phyloP scores from a whole-genome alignment of 1,140 invertebrate species.

The Oedothorax gibbosus region DNA sequence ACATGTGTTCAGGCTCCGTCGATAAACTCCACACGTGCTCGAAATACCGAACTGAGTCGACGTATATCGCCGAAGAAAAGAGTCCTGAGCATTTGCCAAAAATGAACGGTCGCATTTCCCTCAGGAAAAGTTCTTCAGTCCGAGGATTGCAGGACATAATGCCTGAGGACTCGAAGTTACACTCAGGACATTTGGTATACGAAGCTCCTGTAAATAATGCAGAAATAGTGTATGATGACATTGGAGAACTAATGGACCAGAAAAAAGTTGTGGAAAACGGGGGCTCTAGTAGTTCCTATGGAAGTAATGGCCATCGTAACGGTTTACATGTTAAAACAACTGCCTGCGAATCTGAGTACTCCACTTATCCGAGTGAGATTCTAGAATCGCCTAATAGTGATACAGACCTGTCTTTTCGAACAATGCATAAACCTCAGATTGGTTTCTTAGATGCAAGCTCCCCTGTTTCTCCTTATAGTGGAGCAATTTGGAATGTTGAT shows the following conservation, averaged over 20 bases:
- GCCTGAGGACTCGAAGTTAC: slow-evolving; percentile 42
- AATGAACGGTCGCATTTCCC: slow-evolving; percentile 47
- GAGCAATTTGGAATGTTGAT: slow-evolving; percentile 36
- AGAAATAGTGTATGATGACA: slow-evolving; percentile 83
- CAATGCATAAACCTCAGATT: slow-evolving; percentile 51
- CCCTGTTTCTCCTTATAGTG: slow-evolving; percentile 35
- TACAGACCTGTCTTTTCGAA: slow-evolving; percentile 50
- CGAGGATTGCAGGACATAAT: slow-evolving; percentile 34
- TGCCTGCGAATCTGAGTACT: slow-evolving; percentile 26
- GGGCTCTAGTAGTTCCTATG: slow-evolving; percentile 16
- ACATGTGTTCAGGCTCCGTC: slow-evolving; percentile 47
- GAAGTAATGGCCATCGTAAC: slow-evolving; percentile 13
- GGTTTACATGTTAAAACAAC: slow-evolving; percentile 48
- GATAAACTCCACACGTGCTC: slow-evolving; percentile 51
- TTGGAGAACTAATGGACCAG: slow-evolving; percentile 74
- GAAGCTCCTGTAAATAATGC: slow-evolving; percentile 74
- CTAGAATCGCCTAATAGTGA: slow-evolving; percentile 56
- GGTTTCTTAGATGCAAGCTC: slow-evolving; percentile 48
- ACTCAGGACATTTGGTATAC: slow-evolving; percentile 61
- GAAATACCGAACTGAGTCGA: slow-evolving; percentile 46
- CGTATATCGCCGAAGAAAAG: slow-evolving; percentile 48
- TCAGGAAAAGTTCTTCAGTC: slow-evolving; percentile 55
- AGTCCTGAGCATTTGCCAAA: slow-evolving; percentile 31
- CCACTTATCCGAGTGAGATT: slow-evolving; percentile 40
- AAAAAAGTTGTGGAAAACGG: slow-evolving; percentile 38